Evolutionary conservation across 2,888 invertebrate genomes (phyloP).

Genomic region (Morpho deidamia): DNA sequence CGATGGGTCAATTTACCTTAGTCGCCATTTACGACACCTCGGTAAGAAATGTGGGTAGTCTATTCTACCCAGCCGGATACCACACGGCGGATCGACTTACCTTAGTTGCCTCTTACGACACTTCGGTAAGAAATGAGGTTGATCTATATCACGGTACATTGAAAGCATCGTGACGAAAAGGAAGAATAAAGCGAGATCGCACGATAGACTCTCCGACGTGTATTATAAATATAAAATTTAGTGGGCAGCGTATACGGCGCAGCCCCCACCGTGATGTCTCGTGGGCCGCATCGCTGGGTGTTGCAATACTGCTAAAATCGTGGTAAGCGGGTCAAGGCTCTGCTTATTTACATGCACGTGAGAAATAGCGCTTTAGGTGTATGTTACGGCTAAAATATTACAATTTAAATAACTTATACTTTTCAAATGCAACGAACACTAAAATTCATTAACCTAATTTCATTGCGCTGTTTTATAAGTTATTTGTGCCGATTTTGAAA

Average conservation of each 20-base stretch:
- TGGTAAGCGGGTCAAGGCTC: conserved; percentile 74
- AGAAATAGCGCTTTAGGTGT: conserved; percentile 56
- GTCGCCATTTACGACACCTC: too few relatives aligned
- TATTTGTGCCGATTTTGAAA: neutral
- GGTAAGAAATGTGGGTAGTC: too few relatives aligned
- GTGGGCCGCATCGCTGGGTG: conserved; percentile 58
- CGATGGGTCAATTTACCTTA: too few relatives aligned
- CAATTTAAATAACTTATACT: conserved; percentile 7
- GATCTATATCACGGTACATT: too few relatives aligned
- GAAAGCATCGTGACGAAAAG: too few relatives aligned
- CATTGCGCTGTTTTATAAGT: conserved; percentile 5
- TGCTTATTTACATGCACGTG: conserved; percentile 73
- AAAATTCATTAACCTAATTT: conserved; percentile 4
- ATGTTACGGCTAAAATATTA: conserved; percentile 19
- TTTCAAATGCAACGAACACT: conserved; percentile 2
- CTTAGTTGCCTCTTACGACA: too few relatives aligned
- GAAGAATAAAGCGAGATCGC: too few relatives aligned
- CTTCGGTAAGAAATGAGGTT: too few relatives aligned
- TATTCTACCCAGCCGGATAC: too few relatives aligned
- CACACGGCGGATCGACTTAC: too few relatives aligned
- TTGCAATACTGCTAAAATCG: conserved; percentile 75
- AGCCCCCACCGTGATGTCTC: conserved; percentile 28
- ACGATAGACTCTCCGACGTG: too few relatives aligned
- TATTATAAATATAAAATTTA: too few relatives aligned
- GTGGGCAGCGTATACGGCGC: neutral